Percentiles rank a stretch among this genome's conserved stretches.
phyloP scores from a whole-genome alignment of 2,113 vertebrate species.

The Pithys albifrons region DNA sequence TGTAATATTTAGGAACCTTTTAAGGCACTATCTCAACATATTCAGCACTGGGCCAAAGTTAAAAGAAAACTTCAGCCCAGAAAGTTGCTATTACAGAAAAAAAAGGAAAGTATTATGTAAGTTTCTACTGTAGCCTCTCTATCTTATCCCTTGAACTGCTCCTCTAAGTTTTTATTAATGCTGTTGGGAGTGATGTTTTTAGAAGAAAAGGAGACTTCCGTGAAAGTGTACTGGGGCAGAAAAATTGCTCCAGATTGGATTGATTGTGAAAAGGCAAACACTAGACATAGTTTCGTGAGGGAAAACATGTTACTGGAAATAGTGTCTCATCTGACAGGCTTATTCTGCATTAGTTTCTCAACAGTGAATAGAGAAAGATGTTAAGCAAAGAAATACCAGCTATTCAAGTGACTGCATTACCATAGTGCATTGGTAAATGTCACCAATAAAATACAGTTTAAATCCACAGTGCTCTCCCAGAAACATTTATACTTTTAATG shows the following conservation, averaged over 20 bases:
- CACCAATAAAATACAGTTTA: constrained; percentile 20
- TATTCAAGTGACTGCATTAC: not conserved
- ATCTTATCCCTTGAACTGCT: not conserved
- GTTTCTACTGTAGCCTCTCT: not conserved
- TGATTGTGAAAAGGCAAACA: not conserved
- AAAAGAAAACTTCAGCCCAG: not conserved
- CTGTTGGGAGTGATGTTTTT: not conserved
- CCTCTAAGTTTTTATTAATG: not conserved
- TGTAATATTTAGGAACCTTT: not conserved
- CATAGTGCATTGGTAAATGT: not conserved
- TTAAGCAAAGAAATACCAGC: not conserved
- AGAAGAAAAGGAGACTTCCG: not conserved
- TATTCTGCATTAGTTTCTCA: not conserved
- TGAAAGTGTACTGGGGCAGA: not conserved
- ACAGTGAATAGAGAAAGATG: not conserved
- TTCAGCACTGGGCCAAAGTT: not conserved
- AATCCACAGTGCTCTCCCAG: not conserved
- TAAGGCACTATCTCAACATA: not conserved
- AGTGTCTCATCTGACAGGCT: not conserved
- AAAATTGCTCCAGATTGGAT: not conserved
- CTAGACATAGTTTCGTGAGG: not conserved
- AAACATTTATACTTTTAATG: constrained; percentile 20
- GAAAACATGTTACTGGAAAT: not conserved
- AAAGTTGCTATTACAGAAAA: not conserved
- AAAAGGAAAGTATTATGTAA: not conserved